A percentile compares a stretch with the other conserved stretches of the same genome.
These are phyloP conservation scores for Furcula furcula DNA, from an alignment of 2,888 invertebrate genomes.

Conservation along the genomic window DNA sequence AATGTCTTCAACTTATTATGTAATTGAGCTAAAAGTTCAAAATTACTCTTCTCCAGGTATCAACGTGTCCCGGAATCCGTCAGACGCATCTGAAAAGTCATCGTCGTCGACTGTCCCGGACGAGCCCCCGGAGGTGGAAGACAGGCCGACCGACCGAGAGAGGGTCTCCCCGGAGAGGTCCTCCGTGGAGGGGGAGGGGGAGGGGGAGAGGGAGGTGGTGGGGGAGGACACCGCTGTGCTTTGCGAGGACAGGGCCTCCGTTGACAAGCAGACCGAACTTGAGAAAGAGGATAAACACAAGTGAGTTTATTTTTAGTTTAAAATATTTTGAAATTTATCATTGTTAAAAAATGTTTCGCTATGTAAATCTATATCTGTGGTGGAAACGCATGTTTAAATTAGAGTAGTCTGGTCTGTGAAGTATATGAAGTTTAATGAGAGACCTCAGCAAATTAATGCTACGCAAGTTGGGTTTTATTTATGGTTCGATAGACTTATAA, in stretches of 20 bases:
- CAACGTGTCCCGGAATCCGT: constrained; percentile 71
- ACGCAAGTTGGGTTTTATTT: too few species aligned
- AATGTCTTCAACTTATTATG: too few species aligned
- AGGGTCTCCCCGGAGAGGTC: constrained; percentile 9
- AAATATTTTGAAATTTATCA: too few species aligned
- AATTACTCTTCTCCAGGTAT: constrained; percentile 53
- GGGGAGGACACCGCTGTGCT: constrained; percentile 12
- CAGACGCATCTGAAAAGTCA: constrained; percentile 64
- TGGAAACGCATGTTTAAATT: too few species aligned
- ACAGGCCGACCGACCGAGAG: constrained; percentile 31
- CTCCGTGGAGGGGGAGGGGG: constrained; percentile 16
- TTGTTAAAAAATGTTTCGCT: too few species aligned
- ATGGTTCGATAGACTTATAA: too few species aligned
- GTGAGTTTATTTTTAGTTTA: constrained; percentile 44
- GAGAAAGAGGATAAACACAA: constrained; percentile 40
- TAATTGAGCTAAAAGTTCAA: neutral
- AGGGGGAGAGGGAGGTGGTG: constrained; percentile 29
- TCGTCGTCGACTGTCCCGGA: constrained; percentile 28
- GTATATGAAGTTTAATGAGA: too few species aligned
- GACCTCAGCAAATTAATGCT: too few species aligned
- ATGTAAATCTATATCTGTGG: too few species aligned
- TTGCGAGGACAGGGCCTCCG: constrained; percentile 9
- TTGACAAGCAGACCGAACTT: constrained; percentile 16
- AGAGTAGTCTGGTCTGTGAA: too few species aligned
- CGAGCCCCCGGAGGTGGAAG: constrained; percentile 32